Base-by-base conservation (phyloP, 2,113 vertebrate genomes). In the Brachypteracias leptosomus region DNA sequence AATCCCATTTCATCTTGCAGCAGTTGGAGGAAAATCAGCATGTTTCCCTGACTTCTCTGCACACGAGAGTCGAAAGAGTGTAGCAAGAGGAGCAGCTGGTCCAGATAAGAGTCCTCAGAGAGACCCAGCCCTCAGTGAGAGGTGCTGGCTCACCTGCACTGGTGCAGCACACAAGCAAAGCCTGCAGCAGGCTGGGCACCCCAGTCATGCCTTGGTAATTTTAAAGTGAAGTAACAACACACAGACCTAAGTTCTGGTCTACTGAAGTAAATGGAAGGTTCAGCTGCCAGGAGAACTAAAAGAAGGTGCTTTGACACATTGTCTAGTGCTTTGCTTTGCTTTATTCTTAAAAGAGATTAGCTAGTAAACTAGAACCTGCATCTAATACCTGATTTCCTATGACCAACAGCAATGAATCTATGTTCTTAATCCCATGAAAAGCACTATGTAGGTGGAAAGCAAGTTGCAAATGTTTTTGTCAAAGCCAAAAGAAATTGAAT, bases 1-100 rank as follows among this genome's bases (percentile, higher is more conserved):
- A 78, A 67, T 63, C 16, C 10, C 2, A 5, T 29, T 38, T n/a
- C 16, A 14, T 57, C 44, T 80, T 80, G 52, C 52, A 88, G 62
- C 31, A 46, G 4, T 1, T 31, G 76, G 76, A 81, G 16, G 49
- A 76, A 83, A 59, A 72, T 40, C 18, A n/a, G 25, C 13, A 13
- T 54, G 28, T 59, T 76, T 59, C 67, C 40, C 52, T 74, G 63
- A 25, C 68, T 42, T 76, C 38, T 54, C 16, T 38, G 7, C 0
- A 1, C 10, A 3, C 26, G 47, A 73, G 35, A 26, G 33, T 38
- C 66, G 58, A 59, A 38, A 16, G 26, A 55, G 26, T 0, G 0
- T 1, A n/a, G 38, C 1, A 5, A 62, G 44, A 51, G 51, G 55
- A 57, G 46, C 24, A 47, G 57, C 57, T 33, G 33, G 44, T 51